Evolutionary conservation across 2,113 vertebrate species (phyloP).

Genomic region (Campylomormyrus numenius): DNA sequence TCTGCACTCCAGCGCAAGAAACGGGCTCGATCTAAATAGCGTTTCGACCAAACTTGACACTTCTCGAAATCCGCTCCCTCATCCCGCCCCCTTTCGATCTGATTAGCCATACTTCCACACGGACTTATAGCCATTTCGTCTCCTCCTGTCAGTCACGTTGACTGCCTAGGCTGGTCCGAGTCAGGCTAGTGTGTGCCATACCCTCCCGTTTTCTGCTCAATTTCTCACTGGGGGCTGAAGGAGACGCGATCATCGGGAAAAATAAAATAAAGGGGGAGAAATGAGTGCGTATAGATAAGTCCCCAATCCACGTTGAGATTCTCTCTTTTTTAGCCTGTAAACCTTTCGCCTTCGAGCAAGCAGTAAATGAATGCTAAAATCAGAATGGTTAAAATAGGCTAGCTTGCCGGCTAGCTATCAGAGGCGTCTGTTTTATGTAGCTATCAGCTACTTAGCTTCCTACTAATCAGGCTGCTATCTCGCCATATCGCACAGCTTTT

Average conservation of each 20-base stretch:
- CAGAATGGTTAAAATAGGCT: slow-evolving; percentile 34
- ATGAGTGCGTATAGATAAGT: slow-evolving; percentile 12
- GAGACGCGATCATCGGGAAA: slow-evolving; percentile 28
- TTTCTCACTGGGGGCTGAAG: slow-evolving; percentile 22
- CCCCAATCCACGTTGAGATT: slow-evolving; percentile 2
- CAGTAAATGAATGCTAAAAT: slow-evolving; percentile 33
- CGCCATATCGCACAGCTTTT: neutral
- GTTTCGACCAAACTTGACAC: slow-evolving; percentile 22
- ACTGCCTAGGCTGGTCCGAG: slow-evolving; percentile 31
- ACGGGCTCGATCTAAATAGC: neutral
- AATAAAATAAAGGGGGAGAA: slow-evolving; percentile 25
- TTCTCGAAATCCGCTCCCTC: slow-evolving; percentile 26
- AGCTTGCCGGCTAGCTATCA: slow-evolving; percentile 44
- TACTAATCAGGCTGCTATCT: neutral
- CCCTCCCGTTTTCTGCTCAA: slow-evolving; percentile 39
- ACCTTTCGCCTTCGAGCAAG: neutral
- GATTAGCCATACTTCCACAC: slow-evolving; percentile 33
- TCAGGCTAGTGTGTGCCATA: slow-evolving; percentile 31
- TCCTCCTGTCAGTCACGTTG: slow-evolving; percentile 45
- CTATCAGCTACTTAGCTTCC: slow-evolving; percentile 27
- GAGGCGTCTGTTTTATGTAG: slow-evolving; percentile 35
- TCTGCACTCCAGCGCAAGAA: neutral
- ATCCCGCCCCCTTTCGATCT: slow-evolving; percentile 40
- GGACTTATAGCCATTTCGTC: slow-evolving; percentile 29
- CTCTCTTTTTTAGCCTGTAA: neutral